Base-by-base conservation (phyloP, 2,888 invertebrate genomes). In the Dryobota labecula region DNA sequence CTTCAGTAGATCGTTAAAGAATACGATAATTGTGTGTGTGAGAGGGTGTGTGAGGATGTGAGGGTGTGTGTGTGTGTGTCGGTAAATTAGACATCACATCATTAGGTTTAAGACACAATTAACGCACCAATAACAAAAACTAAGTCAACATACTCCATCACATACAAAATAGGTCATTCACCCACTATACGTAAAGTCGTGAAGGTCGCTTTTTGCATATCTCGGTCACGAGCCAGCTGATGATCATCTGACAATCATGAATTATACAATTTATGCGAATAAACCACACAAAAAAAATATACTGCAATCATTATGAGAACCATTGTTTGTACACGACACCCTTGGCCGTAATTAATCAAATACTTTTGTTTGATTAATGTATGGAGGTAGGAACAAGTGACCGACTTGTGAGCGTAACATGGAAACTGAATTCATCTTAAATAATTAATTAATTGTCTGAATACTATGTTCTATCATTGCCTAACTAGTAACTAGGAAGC, bases 151-250 rank as follows among this genome's bases (percentile, higher is more conserved):
- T 57, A 69, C 57, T 64, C 13, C 30, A 36, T 38, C 56, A 67
- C 38, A 68, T 82, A 86, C 83, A 85, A 92, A 90, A 90, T 91
- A 87, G 92, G 89, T 93, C 91, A 74, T 92, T 92, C 88, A 93
- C 92, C 92, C 76, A 84, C 82, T 76, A 81, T 79, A 83, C 80
- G 81, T 80, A 76, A 41, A 82, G 80, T 78, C 83, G 67, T 66
- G 82, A 91, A 93, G 93, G 92, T 90, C 88, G 84, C 76, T 90
- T 90, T 89, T 88, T 86, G 82, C 85, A 86, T 85, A 89, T 84
- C 84, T 86, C 84, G 84, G 87, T 88, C 88, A 89, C 87, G 84
- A 89, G 60, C 64, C 79, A 76, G 71, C 80, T 83, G 84, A 79
- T 85, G 82, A 82, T 85, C 86, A 88, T 84, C 85, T 80, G 70